phyloP scores from a whole-genome alignment of 2,797 vertebrate species.

The Thripadectes ignobilis region DNA sequence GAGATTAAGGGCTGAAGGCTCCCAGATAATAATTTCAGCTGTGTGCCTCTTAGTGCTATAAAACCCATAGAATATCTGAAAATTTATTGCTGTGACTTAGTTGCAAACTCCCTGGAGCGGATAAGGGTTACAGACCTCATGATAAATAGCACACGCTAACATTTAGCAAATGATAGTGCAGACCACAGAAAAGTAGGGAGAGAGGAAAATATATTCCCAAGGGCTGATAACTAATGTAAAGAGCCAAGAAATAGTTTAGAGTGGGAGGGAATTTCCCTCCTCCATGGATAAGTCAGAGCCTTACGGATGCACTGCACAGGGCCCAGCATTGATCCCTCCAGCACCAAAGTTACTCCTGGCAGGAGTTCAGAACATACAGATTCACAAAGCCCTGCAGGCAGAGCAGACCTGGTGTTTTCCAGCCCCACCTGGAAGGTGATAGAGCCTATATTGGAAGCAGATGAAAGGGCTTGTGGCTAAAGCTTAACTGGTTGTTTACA shows the following conservation, averaged over 20 bases:
- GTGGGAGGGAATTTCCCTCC: not conserved
- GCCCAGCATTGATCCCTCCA: not conserved
- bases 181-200: not conserved
- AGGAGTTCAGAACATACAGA: slow-evolving; percentile 12
- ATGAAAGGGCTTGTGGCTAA: not conserved
- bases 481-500: not conserved
- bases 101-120: slow-evolving; percentile 11
- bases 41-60: not conserved
- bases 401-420: slow-evolving; percentile 24
- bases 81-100: slow-evolving; percentile 41
- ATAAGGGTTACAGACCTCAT: not conserved
- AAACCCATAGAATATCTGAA: not conserved
- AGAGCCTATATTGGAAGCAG: slow-evolving; percentile 12
- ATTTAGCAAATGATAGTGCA: slow-evolving; percentile 56
- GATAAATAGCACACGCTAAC: slow-evolving; percentile 49
- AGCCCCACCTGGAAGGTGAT: slow-evolving; percentile 30
- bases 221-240: slow-evolving; percentile 12
- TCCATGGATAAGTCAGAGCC: not conserved
- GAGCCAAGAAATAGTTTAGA: slow-evolving; percentile 27
- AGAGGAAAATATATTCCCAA: slow-evolving; percentile 38
- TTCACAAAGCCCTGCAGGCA: not conserved
- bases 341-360: slow-evolving; percentile 37
- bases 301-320: not conserved
- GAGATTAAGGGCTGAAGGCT: slow-evolving; percentile 10
- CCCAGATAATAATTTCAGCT: slow-evolving; percentile 17